Base-by-base conservation (phyloP, 35 echinoderm and acorn worm species). In the Apostichopus japonicus region DNA sequence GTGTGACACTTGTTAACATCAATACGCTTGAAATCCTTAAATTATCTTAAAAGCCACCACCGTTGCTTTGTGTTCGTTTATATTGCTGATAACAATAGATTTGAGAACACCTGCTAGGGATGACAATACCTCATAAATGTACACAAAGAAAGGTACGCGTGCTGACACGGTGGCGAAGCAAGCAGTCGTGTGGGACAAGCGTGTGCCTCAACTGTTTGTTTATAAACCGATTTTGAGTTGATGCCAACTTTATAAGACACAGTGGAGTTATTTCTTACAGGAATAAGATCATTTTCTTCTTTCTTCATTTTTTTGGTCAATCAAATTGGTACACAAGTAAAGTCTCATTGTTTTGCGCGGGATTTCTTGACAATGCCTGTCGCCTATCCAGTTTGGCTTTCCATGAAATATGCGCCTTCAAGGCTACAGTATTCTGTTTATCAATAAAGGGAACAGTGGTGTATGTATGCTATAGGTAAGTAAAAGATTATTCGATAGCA, bases 1-100 rank as follows among this genome's bases (percentile, higher is more conserved):
- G 81, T 84, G 54, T 23, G 81, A 84, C 81, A 84, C 81, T 84
- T 84, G 81, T 84, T 84, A 59, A 84, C 17, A 84, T 58, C 56
- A 57, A 59, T 54, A 84, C 81, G 57, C 81, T 84, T 58, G 14
- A 84, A 58, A 58, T 57, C 81, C 81, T 59, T 54, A 54, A 57
- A 84, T 57, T 84, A 57, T 22, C 56, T 58, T 23, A 84, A 84
- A 84, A 57, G 33, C 81, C 21, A 57, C 54, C 54, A 56, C 52
- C 11, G 53, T 55, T 58, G 54, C 54, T 84, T 55, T 84, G 17
- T 55, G 54, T 16, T 57, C 54, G 81, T 58, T 84, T 58, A 59
- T 19, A 75, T 75, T 75, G 71, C 22, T 11, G 16, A 84, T 84
- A 59, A 84, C 81, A 84, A 84, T 84, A 58, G 81, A 16, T 84